Base-by-base conservation (phyloP, 2,888 invertebrate genomes). In the Drosophila nr. fundita region DNA sequence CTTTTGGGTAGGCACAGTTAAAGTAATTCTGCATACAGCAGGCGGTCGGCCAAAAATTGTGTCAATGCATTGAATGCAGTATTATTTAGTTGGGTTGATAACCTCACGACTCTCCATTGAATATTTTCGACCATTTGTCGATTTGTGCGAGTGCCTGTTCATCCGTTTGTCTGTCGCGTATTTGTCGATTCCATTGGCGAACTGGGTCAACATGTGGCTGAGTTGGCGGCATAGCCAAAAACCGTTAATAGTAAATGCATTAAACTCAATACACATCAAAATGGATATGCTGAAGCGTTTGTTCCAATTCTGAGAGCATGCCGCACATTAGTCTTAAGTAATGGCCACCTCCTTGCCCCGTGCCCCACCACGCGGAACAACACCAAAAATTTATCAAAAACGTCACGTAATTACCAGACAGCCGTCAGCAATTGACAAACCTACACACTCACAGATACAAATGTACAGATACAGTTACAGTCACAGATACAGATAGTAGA, bases 241-340 rank as follows among this genome's bases (percentile, higher is more conserved):
- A 84, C 85, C 80, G 90, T 86, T 86, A 86, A 87, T 87, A 89
- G 88, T 58, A 86, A 89, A 86, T 86, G 85, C 85, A 89, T 82
- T 86, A 87, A 82, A 82, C 78, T 74, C 68, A 69, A 73, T 21
- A 42, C 21, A 21, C 29, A 68, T 34, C 40, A 34, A 36, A 27
- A 48, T 38, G 49, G n/a, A 52, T 34, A 49, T 32, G 68, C 70
- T 70, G 63, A 73, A 68, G 71, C 77, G 71, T 85, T 85, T 86
- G 85, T 89, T 89, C 85, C 85, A 85, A 86, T 86, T 86, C 90
- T 86, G 73, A 72, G 85, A 80, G 85, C 90, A 82, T 78, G 83
- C 78, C 76, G 68, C 88, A 82, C 85, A 86, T 86, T 89, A 80
- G 80, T 84, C 80, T 69, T 71, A 74, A 89, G 78, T 85, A 78